These are phyloP conservation scores for Brienomyrus longianalis DNA, from an alignment of 2,113 vertebrate genomes.

Conservation along the genomic window DNA sequence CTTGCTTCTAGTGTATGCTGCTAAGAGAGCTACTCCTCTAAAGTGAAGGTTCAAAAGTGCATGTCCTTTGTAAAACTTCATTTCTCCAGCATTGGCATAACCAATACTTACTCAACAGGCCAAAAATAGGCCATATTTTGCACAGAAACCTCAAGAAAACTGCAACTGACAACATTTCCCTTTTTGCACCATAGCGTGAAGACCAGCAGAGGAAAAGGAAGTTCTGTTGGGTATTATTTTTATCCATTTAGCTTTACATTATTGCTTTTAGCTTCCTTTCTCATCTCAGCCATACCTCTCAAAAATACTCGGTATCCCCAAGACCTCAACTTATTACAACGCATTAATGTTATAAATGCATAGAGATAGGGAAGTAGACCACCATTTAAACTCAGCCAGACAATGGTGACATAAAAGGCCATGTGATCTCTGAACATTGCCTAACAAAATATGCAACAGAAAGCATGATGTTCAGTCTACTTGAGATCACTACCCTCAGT, in stretches of 20 bases:
- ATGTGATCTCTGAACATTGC: background rate
- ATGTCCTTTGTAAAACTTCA: background rate
- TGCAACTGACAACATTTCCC: slow-evolving; percentile 29
- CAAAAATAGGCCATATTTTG: background rate
- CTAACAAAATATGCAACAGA: background rate
- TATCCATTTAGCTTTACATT: slow-evolving; percentile 43
- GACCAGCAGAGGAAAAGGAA: slow-evolving; percentile 52
- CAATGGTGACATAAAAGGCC: background rate
- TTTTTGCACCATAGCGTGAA: slow-evolving; percentile 28
- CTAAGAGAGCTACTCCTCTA: background rate
- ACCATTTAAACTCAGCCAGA: background rate
- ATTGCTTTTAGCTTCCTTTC: slow-evolving; percentile 44
- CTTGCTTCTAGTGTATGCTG: background rate
- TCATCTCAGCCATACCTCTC: slow-evolving; percentile 24
- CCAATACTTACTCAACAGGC: background rate
- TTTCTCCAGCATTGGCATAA: background rate
- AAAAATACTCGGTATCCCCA: background rate
- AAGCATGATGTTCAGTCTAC: background rate
- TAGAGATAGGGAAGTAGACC: background rate
- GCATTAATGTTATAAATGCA: background rate
- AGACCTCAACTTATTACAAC: background rate
- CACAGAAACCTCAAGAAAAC: slow-evolving; percentile 4
- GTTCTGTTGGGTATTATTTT: slow-evolving; percentile 33
- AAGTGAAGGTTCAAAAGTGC: background rate
- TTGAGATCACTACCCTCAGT: background rate